phyloP scores from a whole-genome alignment of 2,797 vertebrate species.

The Notolepis coatsorum region DNA sequence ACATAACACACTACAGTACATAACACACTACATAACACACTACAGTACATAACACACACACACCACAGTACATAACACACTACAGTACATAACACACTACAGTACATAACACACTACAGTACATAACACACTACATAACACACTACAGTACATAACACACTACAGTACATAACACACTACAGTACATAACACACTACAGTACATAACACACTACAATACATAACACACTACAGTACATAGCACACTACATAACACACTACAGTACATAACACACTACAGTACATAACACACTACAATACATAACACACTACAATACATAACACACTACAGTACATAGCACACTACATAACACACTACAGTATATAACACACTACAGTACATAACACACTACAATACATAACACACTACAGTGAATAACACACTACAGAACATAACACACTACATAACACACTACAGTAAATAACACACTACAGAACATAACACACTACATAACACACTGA shows the following conservation, averaged over 20 bases:
- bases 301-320: slow-evolving; percentile 30
- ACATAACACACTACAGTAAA: slow-evolving; percentile 31
- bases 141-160: slow-evolving; percentile 33
- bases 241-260: too few species aligned
- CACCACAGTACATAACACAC: too few species aligned
- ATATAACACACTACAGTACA: slow-evolving; percentile 34
- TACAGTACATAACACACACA: slow-evolving; percentile 32
- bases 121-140: too few species aligned
- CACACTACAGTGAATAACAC: slow-evolving; percentile 29
- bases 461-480: slow-evolving; percentile 30
- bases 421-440: slow-evolving; percentile 37
- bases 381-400: slow-evolving; percentile 30
- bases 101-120: slow-evolving; percentile 37
- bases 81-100: slow-evolving; percentile 23
- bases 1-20: slow-evolving; percentile 31
- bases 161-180: slow-evolving; percentile 31
- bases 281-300: slow-evolving; percentile 30
- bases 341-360: slow-evolving; percentile 33
- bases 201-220: slow-evolving; percentile 30
- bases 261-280: slow-evolving; percentile 33
- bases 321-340: slow-evolving; percentile 34
- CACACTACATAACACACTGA: too few species aligned
- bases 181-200: slow-evolving; percentile 37
- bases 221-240: slow-evolving; percentile 32
- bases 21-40: too few species aligned